Evolutionary conservation across 2,888 invertebrate genomes (phyloP).

Genomic region (Cremastinae sp.): DNA sequence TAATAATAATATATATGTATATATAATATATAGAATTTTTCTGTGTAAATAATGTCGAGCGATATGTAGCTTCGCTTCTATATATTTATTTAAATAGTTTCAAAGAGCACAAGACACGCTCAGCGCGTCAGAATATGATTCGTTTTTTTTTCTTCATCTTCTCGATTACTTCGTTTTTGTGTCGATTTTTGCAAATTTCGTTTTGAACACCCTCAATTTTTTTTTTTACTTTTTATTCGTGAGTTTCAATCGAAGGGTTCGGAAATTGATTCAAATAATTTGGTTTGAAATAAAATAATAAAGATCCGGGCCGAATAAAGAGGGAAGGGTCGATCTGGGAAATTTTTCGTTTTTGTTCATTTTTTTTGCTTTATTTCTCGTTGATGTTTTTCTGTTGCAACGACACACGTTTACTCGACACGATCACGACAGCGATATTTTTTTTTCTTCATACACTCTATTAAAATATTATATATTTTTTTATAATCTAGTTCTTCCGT

Average conservation of each 20-base stretch:
- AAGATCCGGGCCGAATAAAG: too few relatives aligned
- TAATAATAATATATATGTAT: conserved; percentile 2
- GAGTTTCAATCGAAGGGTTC: too few relatives aligned
- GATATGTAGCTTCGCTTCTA: conserved; percentile 52
- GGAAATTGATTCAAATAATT: too few relatives aligned
- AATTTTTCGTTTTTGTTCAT: too few relatives aligned
- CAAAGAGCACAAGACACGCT: conserved; percentile 47
- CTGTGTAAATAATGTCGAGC: conserved; percentile 45
- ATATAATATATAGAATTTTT: conserved; percentile 20
- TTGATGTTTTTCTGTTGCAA: conserved; percentile 39
- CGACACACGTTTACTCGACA: conserved; percentile 52
- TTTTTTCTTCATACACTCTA: conserved; percentile 54
- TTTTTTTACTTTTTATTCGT: too few relatives aligned
- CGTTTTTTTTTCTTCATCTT: conserved; percentile 18
- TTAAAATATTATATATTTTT: conserved; percentile 29
- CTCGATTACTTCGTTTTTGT: too few relatives aligned
- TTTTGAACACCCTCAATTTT: too few relatives aligned
- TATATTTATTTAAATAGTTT: conserved; percentile 20
- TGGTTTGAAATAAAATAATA: too few relatives aligned
- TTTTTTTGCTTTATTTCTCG: too few relatives aligned
- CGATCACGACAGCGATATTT: conserved; percentile 53
- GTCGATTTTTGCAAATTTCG: background rate
- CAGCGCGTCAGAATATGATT: conserved; percentile 51
- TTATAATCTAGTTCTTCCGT: conserved; percentile 20
- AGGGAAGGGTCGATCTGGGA: background rate